These are phyloP conservation scores for Pterocles orientalis DNA, from an alignment of 2,113 vertebrate genomes.

Conservation along the genomic window DNA sequence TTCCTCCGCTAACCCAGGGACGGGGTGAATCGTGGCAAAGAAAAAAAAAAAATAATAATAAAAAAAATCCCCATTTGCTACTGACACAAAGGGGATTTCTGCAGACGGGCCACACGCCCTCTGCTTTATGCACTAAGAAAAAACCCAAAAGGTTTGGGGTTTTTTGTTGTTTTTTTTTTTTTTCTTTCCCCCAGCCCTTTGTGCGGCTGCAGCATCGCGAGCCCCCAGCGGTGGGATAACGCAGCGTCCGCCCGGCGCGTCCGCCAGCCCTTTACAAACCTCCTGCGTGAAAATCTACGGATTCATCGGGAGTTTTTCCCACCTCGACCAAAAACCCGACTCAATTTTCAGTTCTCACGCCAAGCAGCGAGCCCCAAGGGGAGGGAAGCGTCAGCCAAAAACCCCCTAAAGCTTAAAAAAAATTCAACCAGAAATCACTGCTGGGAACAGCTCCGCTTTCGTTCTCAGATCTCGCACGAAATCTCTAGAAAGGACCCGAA, in stretches of 20 bases:
- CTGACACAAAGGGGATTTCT: not conserved
- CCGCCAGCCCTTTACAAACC: not conserved
- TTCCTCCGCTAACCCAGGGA: not conserved
- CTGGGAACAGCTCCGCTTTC: not conserved
- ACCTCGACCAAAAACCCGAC: too few species aligned
- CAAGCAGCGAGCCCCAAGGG: not conserved
- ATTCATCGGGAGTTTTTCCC: not conserved
- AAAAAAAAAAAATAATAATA: too few species aligned
- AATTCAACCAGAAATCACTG: not conserved
- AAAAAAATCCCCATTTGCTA: not conserved
- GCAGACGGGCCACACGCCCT: fast-evolving
- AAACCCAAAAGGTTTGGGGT: not conserved
- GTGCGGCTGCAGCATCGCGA: not conserved
- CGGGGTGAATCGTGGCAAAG: not conserved
- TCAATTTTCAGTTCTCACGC: not conserved
- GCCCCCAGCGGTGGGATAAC: not conserved
- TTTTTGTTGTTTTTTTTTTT: too few species aligned
- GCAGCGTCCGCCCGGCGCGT: not conserved
- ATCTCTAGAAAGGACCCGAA: not conserved
- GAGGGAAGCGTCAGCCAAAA: not conserved
- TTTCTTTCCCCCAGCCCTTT: not conserved
- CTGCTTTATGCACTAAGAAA: not conserved
- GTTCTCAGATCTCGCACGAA: fast-evolving
- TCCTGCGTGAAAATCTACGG: too few species aligned
- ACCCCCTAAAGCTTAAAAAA: not conserved